These are phyloP conservation scores for Chamaetylas fuelleborni DNA, from an alignment of 2,113 vertebrate genomes.

Conservation along the genomic window DNA sequence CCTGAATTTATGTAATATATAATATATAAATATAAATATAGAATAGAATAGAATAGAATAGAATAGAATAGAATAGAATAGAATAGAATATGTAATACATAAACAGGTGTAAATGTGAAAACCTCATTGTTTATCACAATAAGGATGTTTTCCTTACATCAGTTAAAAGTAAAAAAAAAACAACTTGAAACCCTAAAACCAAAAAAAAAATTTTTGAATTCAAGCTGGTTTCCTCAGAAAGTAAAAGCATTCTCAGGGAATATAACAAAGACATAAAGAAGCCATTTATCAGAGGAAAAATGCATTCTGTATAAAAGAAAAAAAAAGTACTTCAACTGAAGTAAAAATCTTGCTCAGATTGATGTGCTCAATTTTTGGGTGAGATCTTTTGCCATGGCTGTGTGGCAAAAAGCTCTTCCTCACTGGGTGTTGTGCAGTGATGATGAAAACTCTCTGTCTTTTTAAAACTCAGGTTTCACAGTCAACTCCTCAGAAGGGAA, in stretches of 20 bases:
- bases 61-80: no score
- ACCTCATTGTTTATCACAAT: neutral
- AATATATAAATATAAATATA: no score
- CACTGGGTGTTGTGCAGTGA: accelerated
- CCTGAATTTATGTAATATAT: no score
- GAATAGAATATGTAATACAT: neutral
- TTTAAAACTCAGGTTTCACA: neutral
- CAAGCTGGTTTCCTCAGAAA: neutral
- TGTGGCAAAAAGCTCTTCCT: neutral
- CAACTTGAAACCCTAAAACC: neutral
- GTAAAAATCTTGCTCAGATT: neutral
- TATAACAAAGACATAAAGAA: neutral
- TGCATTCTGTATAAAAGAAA: neutral
- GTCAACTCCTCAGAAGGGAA: neutral
- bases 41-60: no score
- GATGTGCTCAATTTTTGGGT: neutral
- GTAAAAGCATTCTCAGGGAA: neutral
- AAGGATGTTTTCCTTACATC: neutral
- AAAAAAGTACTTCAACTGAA: neutral
- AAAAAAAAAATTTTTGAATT: neutral
- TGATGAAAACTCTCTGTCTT: neutral
- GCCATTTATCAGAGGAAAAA: neutral
- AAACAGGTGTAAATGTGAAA: neutral
- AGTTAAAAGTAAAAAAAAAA: neutral
- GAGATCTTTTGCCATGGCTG: neutral